phyloP scores from a whole-genome alignment of 2,888 invertebrate species.

The Lydus trimaculatus region DNA sequence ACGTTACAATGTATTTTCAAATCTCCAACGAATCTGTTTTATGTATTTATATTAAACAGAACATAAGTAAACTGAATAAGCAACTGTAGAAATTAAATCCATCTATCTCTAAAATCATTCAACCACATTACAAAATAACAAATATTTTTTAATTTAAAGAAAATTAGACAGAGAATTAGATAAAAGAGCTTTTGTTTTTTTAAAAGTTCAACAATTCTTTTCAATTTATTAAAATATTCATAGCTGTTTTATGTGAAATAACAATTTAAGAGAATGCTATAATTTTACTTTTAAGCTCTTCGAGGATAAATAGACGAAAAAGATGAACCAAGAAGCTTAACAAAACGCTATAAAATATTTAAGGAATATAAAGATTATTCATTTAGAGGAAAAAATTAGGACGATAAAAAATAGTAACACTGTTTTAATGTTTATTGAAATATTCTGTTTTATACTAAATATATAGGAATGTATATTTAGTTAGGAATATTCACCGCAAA shows the following conservation, averaged over 20 bases:
- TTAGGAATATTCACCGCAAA: slow-evolving; percentile 19
- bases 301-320: not conserved
- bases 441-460: slow-evolving; percentile 22
- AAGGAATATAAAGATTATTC: not conserved
- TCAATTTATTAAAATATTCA: not conserved
- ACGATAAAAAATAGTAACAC: not conserved
- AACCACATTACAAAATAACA: not conserved
- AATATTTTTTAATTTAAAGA: too few species aligned
- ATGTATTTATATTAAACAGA: slow-evolving; percentile 15
- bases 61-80: not conserved
- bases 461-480: slow-evolving; percentile 31
- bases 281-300: not conserved
- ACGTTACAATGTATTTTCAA: slow-evolving; percentile 33
- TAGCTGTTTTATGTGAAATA: not conserved
- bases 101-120: not conserved
- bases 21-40: slow-evolving; percentile 22
- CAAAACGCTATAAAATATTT: not conserved
- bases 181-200: too few species aligned
- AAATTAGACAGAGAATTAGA: too few species aligned
- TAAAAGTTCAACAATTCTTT: not conserved
- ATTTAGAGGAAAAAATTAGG: not conserved
- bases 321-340: not conserved
- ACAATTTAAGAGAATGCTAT: not conserved
- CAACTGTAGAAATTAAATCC: not conserved
- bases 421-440: slow-evolving; percentile 20